phyloP scores from a whole-genome alignment of 2,113 vertebrate species.

The Microcebus lehilahytsara region DNA sequence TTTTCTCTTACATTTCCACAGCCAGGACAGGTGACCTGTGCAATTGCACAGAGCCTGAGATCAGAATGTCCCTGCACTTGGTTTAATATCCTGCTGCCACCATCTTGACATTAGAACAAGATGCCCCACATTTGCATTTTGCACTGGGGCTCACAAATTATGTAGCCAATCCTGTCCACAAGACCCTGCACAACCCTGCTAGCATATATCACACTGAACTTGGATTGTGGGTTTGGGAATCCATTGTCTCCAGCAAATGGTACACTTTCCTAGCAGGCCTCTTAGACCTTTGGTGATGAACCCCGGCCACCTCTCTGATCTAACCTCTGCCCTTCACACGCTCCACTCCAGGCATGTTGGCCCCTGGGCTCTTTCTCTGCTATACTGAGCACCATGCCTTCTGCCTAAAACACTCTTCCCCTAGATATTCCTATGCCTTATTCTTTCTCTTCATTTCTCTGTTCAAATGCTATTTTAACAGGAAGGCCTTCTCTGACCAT shows the following conservation, averaged over 20 bases:
- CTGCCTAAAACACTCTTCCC: neutral
- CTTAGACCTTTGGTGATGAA: neutral
- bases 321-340: neutral
- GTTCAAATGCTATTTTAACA: neutral
- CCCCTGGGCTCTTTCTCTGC: neutral
- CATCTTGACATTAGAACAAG: neutral
- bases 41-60: neutral
- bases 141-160: neutral
- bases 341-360: neutral
- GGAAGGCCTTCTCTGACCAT: neutral
- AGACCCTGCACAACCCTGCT: neutral
- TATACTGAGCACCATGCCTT: neutral
- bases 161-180: neutral
- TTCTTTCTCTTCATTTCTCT: neutral
- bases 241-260: neutral
- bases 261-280: neutral
- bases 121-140: neutral
- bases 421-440: neutral
- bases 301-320: neutral
- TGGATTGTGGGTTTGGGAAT: neutral
- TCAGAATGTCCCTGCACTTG: neutral
- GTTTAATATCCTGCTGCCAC: neutral
- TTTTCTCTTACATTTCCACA: neutral
- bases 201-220: neutral
- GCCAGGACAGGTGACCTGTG: neutral